Percentiles rank a stretch among this genome's conserved stretches.
These are phyloP conservation scores for Merodon equestris DNA, from an alignment of 2,888 invertebrate species.

Conservation along the genomic window DNA sequence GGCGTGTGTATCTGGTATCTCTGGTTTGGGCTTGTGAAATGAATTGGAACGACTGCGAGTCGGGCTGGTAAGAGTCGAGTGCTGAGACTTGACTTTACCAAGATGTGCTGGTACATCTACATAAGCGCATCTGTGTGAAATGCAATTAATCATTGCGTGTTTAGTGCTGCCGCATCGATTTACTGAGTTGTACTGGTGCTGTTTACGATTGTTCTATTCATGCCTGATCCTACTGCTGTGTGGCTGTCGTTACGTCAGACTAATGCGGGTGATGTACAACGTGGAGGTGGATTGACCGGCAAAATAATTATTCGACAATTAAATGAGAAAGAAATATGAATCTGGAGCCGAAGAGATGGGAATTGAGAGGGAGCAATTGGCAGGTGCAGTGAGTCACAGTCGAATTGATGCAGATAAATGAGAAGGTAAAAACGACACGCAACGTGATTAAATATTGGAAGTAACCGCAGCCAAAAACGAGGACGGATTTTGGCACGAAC, in stretches of 20 bases:
- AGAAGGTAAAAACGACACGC: no score
- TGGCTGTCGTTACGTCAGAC: neutral
- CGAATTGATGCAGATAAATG: no score
- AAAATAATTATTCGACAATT: conserved; percentile 57
- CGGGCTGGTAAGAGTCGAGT: neutral
- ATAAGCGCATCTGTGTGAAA: conserved; percentile 50
- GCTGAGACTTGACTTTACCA: neutral
- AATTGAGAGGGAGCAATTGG: neutral
- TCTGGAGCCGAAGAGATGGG: neutral
- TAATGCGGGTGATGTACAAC: conserved; percentile 51
- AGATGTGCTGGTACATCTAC: conserved; percentile 4
- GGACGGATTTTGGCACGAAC: no score
- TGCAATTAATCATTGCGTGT: conserved; percentile 66
- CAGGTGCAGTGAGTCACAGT: conserved; percentile 23
- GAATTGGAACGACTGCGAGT: conserved; percentile 58
- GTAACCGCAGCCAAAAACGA: no score
- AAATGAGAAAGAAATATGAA: conserved; percentile 42
- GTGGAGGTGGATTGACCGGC: conserved; percentile 35
- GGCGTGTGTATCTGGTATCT: conserved; percentile 53
- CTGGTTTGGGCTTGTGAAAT: conserved; percentile 65
- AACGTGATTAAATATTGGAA: no score
- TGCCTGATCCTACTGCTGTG: no score
- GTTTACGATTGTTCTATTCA: no score
- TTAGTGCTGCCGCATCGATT: conserved; percentile 43
- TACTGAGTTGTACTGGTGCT: conserved; percentile 24